Base-by-base conservation (phyloP, 2,888 invertebrate species). In the Caenorhabditis imperialis region DNA sequence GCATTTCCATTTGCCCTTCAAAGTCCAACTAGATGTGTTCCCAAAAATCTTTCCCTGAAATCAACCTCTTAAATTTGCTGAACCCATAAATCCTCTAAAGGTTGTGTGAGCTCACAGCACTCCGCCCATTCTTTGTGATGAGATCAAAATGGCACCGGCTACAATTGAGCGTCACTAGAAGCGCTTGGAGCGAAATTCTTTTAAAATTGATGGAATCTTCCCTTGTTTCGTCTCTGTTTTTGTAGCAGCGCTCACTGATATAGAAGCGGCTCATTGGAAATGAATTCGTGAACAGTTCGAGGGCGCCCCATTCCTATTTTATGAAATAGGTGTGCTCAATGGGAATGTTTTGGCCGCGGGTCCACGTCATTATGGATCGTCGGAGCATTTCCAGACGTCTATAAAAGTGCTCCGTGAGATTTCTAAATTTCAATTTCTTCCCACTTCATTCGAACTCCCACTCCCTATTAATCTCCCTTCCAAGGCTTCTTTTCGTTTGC, bases 171-270 rank as follows among this genome's bases (percentile, higher is more conserved):
- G 12, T 38, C 42, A 33, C 14, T 14, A 14, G 22, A 51, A 38
- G 53, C 37, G 42, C 30, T 33, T 37, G 7, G 4, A 27, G 47
- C 37, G 38, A 38, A 55, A 55, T 67, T 55, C 50, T 51, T 67
- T 67, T 50, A 53, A 67, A 67, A 67, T 67, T 57, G 57, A 67
- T 67, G 48, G 67, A 67, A 67, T 67, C 63, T 53, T 33, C 16
- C 27, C 12, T 51, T 62, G 42, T 61, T 54, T 18, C 18, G 23
- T 16, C 40, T 48, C 45, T 40, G 1, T 42, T 25, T 42, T 30
- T 6, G 30, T 6, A 30, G 10, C 10, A 30, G 7, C 6, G 30
- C 30, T 30, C 10, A 10, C 30, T 30, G 6, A 8, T 5, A 53
- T 48, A 65, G 54, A 57, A n/a, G 38, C 18, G 40, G 48, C 35